Evolutionary conservation across 92 coral and sea anemone genomes (phyloP).

Genomic region (Heliopora coerulea): DNA sequence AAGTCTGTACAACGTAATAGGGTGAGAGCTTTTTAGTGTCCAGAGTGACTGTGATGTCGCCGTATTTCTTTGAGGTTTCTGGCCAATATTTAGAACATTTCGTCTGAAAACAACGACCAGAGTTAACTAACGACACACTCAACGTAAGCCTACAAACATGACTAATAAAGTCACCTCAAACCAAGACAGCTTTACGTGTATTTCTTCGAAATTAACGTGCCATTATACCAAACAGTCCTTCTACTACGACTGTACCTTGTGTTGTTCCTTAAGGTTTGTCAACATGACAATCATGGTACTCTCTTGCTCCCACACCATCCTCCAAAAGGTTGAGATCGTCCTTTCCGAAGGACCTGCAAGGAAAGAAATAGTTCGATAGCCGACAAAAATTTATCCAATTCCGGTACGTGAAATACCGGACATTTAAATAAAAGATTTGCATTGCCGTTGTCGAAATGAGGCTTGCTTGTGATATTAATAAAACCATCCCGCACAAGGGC

Average conservation of each 20-base stretch:
- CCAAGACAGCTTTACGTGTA: too few species aligned
- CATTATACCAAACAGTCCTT: too few species aligned
- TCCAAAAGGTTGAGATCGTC: slow-evolving; percentile 76
- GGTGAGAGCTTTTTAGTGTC: slow-evolving; percentile 53
- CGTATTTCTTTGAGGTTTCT: slow-evolving; percentile 19
- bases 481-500: too few species aligned
- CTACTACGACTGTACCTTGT: slow-evolving; percentile 55
- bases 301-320: slow-evolving; percentile 84
- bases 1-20: slow-evolving; percentile 52
- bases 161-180: too few species aligned
- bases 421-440: too few species aligned
- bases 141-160: background rate
- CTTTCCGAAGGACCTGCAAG: slow-evolving; percentile 52
- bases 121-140: too few species aligned
- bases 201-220: too few species aligned
- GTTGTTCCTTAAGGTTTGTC: slow-evolving; percentile 69
- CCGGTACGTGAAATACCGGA: too few species aligned
- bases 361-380: background rate
- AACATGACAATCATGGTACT: slow-evolving; percentile 65
- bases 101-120: slow-evolving; percentile 36
- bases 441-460: too few species aligned
- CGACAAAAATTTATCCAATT: too few species aligned
- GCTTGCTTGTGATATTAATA: too few species aligned
- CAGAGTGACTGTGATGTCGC: slow-evolving; percentile 47
- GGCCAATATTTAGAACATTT: slow-evolving; percentile 86